phyloP scores from a whole-genome alignment of 1,140 invertebrate species.

The Trichogramma pretiosum region DNA sequence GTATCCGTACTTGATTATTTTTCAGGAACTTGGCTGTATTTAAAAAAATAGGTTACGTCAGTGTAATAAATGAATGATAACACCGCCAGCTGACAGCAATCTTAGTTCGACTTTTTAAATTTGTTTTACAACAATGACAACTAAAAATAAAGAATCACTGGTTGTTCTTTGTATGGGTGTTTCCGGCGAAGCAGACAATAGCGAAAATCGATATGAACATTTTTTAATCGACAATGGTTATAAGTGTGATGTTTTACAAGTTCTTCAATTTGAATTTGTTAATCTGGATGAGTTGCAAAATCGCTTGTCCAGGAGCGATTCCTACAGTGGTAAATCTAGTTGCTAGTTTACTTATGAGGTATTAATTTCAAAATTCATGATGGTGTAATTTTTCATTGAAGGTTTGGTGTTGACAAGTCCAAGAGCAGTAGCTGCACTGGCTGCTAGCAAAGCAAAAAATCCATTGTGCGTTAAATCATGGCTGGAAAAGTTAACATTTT shows the following conservation, averaged over 20 bases:
- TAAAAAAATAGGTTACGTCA: too few relatives aligned
- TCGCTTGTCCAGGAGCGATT: conserved; percentile 23
- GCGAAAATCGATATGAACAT: conserved; percentile 27
- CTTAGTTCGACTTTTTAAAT: too few relatives aligned
- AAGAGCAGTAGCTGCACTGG: conserved; percentile 35
- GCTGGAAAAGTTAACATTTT: conserved; percentile 30
- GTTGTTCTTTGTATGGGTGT: conserved; percentile 36
- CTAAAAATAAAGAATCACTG: too few relatives aligned
- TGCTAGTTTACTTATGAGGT: too few relatives aligned
- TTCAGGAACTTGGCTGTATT: too few relatives aligned
- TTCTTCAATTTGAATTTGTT: conserved; percentile 33
- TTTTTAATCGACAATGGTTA: conserved; percentile 33
- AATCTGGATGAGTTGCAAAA: conserved; percentile 27
- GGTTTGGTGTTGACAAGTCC: conserved; percentile 40
- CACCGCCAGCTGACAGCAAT: too few relatives aligned
- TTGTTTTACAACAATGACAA: too few relatives aligned
- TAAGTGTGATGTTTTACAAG: conserved; percentile 30
- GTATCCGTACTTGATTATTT: too few relatives aligned
- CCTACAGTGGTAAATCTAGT: conserved; percentile 36
- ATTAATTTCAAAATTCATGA: neutral
- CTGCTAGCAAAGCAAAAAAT: conserved; percentile 19
- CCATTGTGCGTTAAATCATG: conserved; percentile 23
- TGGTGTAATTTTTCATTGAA: conserved; percentile 16
- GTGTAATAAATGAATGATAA: too few relatives aligned
- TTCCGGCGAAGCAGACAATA: conserved; percentile 26